Evolutionary conservation across 2,888 invertebrate species (phyloP), one percentile per base, ranked within the genome.

Genomic region (Synergus itoensis): DNA sequence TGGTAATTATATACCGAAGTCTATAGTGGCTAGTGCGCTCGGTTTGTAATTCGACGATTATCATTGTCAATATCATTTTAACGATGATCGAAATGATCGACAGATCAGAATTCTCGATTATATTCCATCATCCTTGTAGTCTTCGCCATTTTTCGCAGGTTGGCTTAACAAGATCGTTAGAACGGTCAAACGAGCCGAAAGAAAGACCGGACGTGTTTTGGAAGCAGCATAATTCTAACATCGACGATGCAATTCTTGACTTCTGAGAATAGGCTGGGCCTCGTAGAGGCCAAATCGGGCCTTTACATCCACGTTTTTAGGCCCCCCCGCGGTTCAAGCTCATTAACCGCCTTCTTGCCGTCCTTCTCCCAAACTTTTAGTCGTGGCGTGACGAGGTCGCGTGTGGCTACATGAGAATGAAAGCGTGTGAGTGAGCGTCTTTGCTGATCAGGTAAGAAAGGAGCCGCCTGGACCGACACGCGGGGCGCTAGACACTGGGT

Each of bases 391-490:
- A 81, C 83, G 81, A 76, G 80, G 69, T 83, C 82, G 81, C 81
- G 81, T 82, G 81, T 82, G 81, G 80, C 81, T 80, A 80, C 76
- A 77, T 45, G 64, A 73, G 80, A 81, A 80, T n/a, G 48, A 73
- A 28, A 48, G 48, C 81, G 82, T 82, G 81, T 80, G 81, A 79
- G 83, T 80, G 82, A 77, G 84, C 78, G 78, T 83, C 79, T 77
- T 63, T 69, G 78, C 76, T 89, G 87, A 88, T 89, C 91, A 92
- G 92, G 92, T 91, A 92, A 91, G 90, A 91, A 91, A 91, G 90
- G 84, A 92, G 91, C 90, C 92, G 91, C 91, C 91, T 91, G 87
- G 87, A 88, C 90, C 90, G 89, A 92, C 92, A 92, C 92, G 91
- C 91, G 89, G 90, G 92, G 92, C 89, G 92, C 91, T 92, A 92